phyloP scores from a whole-genome alignment of 1,140 invertebrate genomes.

The Ips nitidus region DNA sequence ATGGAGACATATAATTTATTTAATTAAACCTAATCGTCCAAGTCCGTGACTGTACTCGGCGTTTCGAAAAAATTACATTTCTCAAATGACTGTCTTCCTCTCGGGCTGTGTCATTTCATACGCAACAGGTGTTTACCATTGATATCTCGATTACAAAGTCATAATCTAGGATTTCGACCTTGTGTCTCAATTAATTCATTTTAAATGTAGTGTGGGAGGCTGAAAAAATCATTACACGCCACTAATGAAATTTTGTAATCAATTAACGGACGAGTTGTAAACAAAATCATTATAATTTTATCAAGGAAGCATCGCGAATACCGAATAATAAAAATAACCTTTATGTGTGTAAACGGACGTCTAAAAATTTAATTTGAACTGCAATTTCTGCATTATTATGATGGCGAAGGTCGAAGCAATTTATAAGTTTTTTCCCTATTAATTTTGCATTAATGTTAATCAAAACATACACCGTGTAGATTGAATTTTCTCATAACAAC shows the following conservation, averaged over 20 bases:
- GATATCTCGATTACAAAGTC: neutral
- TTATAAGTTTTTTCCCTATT: neutral
- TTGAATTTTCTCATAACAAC: neutral
- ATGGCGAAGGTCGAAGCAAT: neutral
- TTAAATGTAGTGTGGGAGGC: too few relatives aligned
- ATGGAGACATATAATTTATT: slow-evolving; percentile 52
- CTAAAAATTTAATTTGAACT: neutral
- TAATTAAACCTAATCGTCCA: slow-evolving; percentile 51
- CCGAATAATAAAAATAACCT: too few relatives aligned
- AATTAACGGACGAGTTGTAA: neutral
- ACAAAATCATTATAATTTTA: neutral
- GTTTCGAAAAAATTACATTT: slow-evolving; percentile 43
- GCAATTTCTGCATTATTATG: neutral
- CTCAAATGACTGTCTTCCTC: slow-evolving; percentile 49
- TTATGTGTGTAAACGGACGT: neutral
- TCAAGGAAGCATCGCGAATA: neutral
- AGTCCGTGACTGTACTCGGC: slow-evolving; percentile 48
- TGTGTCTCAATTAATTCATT: too few relatives aligned
- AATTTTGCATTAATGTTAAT: slow-evolving; percentile 4
- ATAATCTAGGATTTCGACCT: neutral
- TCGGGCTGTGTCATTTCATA: slow-evolving; percentile 45
- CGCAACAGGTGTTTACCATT: slow-evolving; percentile 44
- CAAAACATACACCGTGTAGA: slow-evolving; percentile 2
- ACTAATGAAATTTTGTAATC: neutral
- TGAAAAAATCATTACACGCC: too few relatives aligned